These are phyloP conservation scores for Tribolium castaneum DNA, from an alignment of 1,140 invertebrate species.

Conservation along the genomic window DNA sequence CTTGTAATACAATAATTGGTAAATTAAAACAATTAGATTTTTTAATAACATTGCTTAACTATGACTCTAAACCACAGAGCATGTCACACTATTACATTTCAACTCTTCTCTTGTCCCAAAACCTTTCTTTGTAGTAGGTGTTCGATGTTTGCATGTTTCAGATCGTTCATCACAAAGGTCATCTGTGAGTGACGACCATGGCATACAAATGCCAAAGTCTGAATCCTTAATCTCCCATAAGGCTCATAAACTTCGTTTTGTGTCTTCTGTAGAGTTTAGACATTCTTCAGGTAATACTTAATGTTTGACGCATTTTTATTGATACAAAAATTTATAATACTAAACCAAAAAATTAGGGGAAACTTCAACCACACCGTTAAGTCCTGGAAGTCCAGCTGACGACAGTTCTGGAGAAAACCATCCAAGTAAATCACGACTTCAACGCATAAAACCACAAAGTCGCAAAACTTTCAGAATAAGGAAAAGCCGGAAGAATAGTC, in stretches of 20 bases:
- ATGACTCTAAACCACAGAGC: background rate
- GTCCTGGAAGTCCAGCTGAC: conserved; percentile 77
- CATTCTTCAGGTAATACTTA: conserved; percentile 73
- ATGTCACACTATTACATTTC: too few species aligned
- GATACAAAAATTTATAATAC: background rate
- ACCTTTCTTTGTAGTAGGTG: background rate
- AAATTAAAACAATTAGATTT: conserved; percentile 6
- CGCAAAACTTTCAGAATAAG: conserved; percentile 92
- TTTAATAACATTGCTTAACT: background rate
- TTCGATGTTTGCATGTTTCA: conserved; percentile 66
- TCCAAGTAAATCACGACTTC: conserved; percentile 80
- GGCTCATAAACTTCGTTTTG: conserved; percentile 80
- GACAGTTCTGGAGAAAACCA: conserved; percentile 73
- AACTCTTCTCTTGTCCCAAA: background rate
- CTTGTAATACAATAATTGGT: conserved; percentile 52
- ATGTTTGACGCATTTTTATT: background rate
- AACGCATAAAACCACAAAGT: conserved; percentile 92
- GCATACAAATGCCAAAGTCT: conserved; percentile 66
- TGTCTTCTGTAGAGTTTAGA: conserved; percentile 80
- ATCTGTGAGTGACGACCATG: conserved; percentile 70
- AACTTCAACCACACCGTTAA: conserved; percentile 78
- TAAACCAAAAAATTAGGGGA: conserved; percentile 68
- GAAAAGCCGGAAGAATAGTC: conserved; percentile 76
- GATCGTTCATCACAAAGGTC: conserved; percentile 69
- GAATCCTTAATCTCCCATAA: conserved; percentile 70